phyloP scores from a whole-genome alignment of 1,140 invertebrate genomes.

The Brachionus koreanus region DNA sequence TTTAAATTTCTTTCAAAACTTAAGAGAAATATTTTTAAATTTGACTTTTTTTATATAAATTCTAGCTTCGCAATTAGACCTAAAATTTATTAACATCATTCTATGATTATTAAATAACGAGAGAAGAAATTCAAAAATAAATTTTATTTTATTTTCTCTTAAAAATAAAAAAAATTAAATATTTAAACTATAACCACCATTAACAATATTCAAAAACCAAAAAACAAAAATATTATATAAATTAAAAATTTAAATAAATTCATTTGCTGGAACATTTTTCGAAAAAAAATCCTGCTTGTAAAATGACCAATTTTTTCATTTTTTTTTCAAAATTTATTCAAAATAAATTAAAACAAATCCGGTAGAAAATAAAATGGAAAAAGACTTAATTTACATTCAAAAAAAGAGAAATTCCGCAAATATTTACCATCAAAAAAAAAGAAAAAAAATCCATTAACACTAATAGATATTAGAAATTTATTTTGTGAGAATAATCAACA shows the following conservation, averaged over 20 bases:
- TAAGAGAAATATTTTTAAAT: no score
- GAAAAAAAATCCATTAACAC: not conserved
- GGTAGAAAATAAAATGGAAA: not conserved
- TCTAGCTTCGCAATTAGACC: no score
- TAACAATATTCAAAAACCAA: not conserved
- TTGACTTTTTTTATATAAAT: no score
- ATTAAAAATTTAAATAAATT: not conserved
- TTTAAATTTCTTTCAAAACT: no score
- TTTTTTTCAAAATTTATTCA: conserved; percentile 13
- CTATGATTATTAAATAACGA: not conserved
- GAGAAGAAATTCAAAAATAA: not conserved
- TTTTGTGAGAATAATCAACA: not conserved
- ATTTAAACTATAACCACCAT: conserved; percentile 30
- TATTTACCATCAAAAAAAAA: not conserved
- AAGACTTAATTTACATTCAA: conserved; percentile 2
- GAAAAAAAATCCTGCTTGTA: not conserved
- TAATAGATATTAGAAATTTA: not conserved
- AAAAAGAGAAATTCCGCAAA: not conserved
- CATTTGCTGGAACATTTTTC: not conserved
- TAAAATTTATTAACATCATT: no score
- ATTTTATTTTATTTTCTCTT: conserved; percentile 36
- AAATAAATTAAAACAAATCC: conserved; percentile 10
- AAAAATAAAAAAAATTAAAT: not conserved
- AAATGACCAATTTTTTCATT: not conserved
- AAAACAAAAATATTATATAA: not conserved